Conservation (phyloP, 2,113 vertebrate genomes). For the Arothron firmamentum region DNA sequence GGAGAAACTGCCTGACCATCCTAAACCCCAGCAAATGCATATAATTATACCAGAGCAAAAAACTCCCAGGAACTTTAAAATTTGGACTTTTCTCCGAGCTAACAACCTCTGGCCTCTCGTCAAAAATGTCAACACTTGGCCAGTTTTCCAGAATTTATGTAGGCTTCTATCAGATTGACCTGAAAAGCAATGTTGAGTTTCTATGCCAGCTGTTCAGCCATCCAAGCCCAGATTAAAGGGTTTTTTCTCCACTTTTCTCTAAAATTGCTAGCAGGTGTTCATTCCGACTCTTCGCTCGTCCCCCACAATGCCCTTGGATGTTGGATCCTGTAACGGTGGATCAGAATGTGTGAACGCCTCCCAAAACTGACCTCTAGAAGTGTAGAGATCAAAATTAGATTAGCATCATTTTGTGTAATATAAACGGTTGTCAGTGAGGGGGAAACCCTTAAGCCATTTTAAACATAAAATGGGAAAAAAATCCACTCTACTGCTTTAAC, state of each 20-base stretch:
- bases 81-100: conserved; percentile 40
- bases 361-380: conserved; percentile 36
- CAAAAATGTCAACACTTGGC: conserved; percentile 62
- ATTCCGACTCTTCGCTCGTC: conserved; percentile 49
- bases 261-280: conserved; percentile 80
- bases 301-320: conserved; percentile 14
- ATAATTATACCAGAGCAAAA: conserved; percentile 29
- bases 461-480: no score
- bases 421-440: no score
- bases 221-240: conserved; percentile 52
- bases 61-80: conserved; percentile 49
- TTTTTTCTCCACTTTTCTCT: conserved; percentile 48
- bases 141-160: conserved; percentile 50
- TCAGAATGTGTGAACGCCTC: conserved; percentile 47
- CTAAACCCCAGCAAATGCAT: conserved; percentile 1
- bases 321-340: conserved; percentile 39
- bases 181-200: conserved; percentile 66
- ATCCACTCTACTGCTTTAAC: neutral
- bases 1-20: neutral
- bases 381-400: conserved; percentile 54
- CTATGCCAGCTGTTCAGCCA: conserved; percentile 59
- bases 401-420: conserved; percentile 31
- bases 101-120: conserved; percentile 44
- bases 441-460: no score
- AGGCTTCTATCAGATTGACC: conserved; percentile 66